Conservation (phyloP, 1,140 invertebrate genomes). For the Drepana arcuata region DNA sequence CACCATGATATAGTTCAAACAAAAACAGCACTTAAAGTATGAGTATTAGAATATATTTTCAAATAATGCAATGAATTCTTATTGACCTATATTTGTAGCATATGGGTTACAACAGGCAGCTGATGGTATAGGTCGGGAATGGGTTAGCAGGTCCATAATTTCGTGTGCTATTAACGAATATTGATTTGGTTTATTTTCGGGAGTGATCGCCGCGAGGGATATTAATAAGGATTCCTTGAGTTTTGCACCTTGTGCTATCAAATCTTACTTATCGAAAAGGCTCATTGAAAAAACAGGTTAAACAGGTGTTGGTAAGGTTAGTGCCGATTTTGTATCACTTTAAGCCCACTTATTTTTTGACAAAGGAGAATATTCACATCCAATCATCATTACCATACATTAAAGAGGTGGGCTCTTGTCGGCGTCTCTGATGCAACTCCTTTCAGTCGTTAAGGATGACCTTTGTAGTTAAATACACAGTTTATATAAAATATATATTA, state of each 20-base stretch:
- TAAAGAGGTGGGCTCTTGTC: too few species aligned
- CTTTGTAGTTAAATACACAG: too few species aligned
- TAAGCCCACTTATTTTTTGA: too few species aligned
- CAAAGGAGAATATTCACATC: too few species aligned
- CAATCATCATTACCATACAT: too few species aligned
- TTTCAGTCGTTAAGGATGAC: too few species aligned
- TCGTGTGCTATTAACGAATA: constrained; percentile 43
- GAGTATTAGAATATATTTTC: constrained; percentile 13
- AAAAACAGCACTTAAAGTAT: constrained; percentile 17
- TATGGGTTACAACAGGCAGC: constrained; percentile 42
- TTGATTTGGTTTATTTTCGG: constrained; percentile 55
- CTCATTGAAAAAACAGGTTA: constrained; percentile 32
- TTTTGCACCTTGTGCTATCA: constrained; percentile 60
- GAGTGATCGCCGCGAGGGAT: constrained; percentile 28
- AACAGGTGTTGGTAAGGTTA: constrained; percentile 39
- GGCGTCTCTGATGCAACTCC: too few species aligned
- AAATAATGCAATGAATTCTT: constrained; percentile 15
- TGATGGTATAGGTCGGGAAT: constrained; percentile 48
- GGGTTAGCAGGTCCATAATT: constrained; percentile 52
- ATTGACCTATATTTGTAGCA: constrained; percentile 51
- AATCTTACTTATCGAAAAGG: constrained; percentile 31
- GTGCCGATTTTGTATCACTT: constrained; percentile 24
- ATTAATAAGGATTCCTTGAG: constrained; percentile 45
- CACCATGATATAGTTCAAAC: background rate
- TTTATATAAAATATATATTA: too few species aligned